Conservation (phyloP, 1,140 invertebrate genomes). For the Procambarus virginalis region DNA sequence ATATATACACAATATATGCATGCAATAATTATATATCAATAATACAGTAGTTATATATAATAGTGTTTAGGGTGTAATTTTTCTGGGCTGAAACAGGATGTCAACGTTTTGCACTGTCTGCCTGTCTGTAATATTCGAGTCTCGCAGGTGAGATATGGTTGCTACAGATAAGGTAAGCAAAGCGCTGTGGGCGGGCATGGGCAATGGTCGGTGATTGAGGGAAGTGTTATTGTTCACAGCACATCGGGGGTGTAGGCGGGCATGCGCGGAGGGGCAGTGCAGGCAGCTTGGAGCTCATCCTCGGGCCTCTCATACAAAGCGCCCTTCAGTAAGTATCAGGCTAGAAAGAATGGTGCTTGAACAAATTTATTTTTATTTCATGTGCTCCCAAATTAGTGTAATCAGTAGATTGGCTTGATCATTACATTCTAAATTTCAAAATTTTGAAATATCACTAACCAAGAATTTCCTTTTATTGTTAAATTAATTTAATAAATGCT, state of each 20-base stretch:
- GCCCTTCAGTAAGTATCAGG: slow-evolving; percentile 71
- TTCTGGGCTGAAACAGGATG: neutral
- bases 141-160: neutral
- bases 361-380: neutral
- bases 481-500: neutral
- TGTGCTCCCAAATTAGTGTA: neutral
- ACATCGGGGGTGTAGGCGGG: slow-evolving; percentile 59
- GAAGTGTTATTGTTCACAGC: slow-evolving; percentile 33
- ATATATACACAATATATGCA: too few species aligned
- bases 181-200: slow-evolving; percentile 26
- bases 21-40: too few species aligned
- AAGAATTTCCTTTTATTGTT: neutral
- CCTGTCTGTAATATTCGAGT: slow-evolving; percentile 1
- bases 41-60: neutral
- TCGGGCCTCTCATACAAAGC: slow-evolving; percentile 72
- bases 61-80: too few species aligned
- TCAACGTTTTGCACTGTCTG: neutral
- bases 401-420: neutral
- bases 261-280: slow-evolving; percentile 64
- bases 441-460: neutral
- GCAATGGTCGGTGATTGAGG: slow-evolving; percentile 30
- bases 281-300: slow-evolving; percentile 72
- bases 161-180: slow-evolving; percentile 23
- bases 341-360: slow-evolving; percentile 2
- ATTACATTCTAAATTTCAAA: neutral